Evolutionary conservation across 2,113 vertebrate species (phyloP), one percentile per base, ranked within the genome.

Genomic region (Pelecanoides urinatrix): DNA sequence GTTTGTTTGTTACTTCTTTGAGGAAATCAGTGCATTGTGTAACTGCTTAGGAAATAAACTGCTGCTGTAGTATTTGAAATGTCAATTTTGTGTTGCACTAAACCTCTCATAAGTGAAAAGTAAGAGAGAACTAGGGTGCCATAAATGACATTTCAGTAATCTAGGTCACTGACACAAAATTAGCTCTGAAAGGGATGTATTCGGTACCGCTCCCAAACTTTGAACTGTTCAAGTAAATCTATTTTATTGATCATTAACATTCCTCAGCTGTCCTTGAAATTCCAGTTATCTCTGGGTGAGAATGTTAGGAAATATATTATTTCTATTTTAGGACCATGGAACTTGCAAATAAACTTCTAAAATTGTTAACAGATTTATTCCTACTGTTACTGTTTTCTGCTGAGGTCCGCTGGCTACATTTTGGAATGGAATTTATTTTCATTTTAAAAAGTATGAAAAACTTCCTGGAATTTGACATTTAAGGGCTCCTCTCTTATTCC

Each of bases 201-300:
- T 87, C 0, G 1, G 47, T 92, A 62, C 70, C 2, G 3, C 26
- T 83, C 26, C 55, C 72, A 86, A 93, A 86, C 78, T 88, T 91
- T 94, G 87, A 96, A 87, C 77, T 82, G 23, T 32, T 88, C 30
- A 86, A 94, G 66, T 94, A 94, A 94, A 92, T 56, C 71, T 88
- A 62, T 87, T 92, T 94, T 97, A 92, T 61, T 90, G 90, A 88
- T 97, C 68, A 62, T 88, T 96, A 90, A 95, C 61, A 95, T 96
- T 96, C 95, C 81, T 95, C 50, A 96, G 58, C 77, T 95, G 83
- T 94, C 73, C 75, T 95, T 94, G 83, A 96, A 90, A 93, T 97
- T 95, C 47, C 20, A 22, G 75, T 97, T 97, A 74, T 90, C 96
- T 97, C 65, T 86, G 38, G 2, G 8, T 92, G 45, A 90, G 42